Base-by-base conservation (phyloP, 2,888 invertebrate genomes). In the Plusia festucae region DNA sequence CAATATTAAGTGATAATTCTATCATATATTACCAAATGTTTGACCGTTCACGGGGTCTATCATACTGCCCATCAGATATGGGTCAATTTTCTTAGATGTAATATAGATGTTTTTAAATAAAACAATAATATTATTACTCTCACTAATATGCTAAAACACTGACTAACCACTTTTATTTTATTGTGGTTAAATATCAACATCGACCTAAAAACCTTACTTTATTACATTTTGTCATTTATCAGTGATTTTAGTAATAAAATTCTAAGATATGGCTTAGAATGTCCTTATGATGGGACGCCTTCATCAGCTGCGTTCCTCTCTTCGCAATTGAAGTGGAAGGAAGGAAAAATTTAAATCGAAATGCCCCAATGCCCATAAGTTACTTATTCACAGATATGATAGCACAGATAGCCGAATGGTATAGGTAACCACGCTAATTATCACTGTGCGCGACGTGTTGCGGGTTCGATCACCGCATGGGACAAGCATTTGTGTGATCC, bases 221-320 rank as follows among this genome's bases (percentile, higher is more conserved):
- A 40, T n/a, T n/a, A 40, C 40, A 40, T 40, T 40, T 40, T n/a
- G 40, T n/a, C n/a, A 40, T n/a, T n/a, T 40, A 15, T 40, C 24
- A 3, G 40, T 40, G n/a, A 40, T n/a, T 40, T n/a, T 40, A 15
- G 0, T 40, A 40, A n/a, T n/a, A n/a, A n/a, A n/a, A 40, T n/a
- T n/a, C 40, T 40, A 40, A 40, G 40, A 40, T n/a, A 13, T 11
- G n/a, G 40, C 40, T 40, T n/a, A 40, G 40, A 40, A 40, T 40
- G 40, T n/a, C 40, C 40, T 30, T n/a, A n/a, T 5, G 6, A 0
- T 5, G n/a, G 40, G 0, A n/a, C n/a, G n/a, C 13, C 5, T 40
- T n/a, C 5, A n/a, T 30, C 30, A 40, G 15, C 40, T n/a, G 40
- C 40, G 40, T 40, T 6, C n/a, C n/a, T n/a, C 40, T n/a, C n/a